A percentile compares a stretch with the other conserved stretches of the same genome.
These are phyloP conservation scores for Pollenia amentaria DNA, from an alignment of 2,888 invertebrate species.

Conservation along the genomic window DNA sequence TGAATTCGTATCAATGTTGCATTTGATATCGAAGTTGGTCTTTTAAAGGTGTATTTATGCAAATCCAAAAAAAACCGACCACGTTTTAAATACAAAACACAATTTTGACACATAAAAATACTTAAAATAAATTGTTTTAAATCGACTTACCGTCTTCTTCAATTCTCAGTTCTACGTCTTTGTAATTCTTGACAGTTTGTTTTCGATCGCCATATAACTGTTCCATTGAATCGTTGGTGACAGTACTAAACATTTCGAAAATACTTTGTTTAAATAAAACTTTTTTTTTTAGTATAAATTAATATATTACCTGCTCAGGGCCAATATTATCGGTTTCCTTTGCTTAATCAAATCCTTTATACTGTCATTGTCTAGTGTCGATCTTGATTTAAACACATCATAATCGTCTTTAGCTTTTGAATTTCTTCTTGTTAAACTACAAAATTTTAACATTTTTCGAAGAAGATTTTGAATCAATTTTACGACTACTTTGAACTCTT, in stretches of 20 bases:
- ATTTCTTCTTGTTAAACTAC: constrained; percentile 76
- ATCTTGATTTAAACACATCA: not conserved
- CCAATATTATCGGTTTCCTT: constrained; percentile 65
- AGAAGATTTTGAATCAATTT: not conserved
- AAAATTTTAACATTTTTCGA: constrained; percentile 81
- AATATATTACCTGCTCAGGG: constrained; percentile 57
- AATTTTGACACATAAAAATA: constrained; percentile 42
- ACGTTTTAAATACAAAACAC: constrained; percentile 43
- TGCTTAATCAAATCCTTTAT: constrained; percentile 64
- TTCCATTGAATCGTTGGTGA: constrained; percentile 16
- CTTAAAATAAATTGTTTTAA: not conserved
- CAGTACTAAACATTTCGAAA: constrained; percentile 39
- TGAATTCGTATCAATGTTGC: constrained; percentile 11
- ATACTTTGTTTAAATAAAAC: not conserved
- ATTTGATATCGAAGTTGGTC: not conserved
- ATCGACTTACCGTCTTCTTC: constrained; percentile 48
- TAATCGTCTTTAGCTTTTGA: constrained; percentile 34
- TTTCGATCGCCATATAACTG: not conserved
- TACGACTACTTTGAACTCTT: constrained; percentile 40
- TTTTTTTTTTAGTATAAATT: not conserved
- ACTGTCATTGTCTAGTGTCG: constrained; percentile 52
- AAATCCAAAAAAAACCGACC: not conserved
- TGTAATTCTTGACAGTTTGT: constrained; percentile 3
- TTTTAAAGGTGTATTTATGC: not conserved
- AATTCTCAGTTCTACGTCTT: constrained; percentile 52